These are phyloP conservation scores for Pardalotus punctatus DNA, from an alignment of 2,113 vertebrate genomes.

Conservation along the genomic window DNA sequence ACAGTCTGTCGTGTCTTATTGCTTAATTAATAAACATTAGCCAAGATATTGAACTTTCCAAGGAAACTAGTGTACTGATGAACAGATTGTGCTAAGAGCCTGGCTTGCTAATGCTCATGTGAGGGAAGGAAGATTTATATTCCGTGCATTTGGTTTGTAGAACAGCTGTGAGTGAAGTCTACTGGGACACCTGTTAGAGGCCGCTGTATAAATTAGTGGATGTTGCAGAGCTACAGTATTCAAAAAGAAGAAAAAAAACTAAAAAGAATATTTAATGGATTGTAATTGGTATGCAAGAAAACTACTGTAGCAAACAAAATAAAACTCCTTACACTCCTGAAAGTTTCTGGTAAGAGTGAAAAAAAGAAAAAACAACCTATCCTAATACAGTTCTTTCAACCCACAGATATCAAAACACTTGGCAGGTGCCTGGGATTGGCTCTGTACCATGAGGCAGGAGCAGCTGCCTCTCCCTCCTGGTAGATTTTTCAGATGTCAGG, in stretches of 20 bases:
- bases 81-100: conserved; percentile 35
- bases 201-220: conserved; percentile 39
- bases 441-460: not conserved
- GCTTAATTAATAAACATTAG: conserved; percentile 72
- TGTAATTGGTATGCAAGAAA: conserved; percentile 34
- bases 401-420: not conserved
- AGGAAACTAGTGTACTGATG: conserved; percentile 35
- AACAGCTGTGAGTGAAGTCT: conserved; percentile 54
- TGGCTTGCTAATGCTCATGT: conserved; percentile 10
- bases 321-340: not conserved
- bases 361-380: not conserved
- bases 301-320: conserved; percentile 10
- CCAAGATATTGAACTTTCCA: conserved; percentile 54
- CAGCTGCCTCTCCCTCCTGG: conserved; percentile 42
- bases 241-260: not conserved
- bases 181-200: conserved; percentile 53
- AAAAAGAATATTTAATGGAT: conserved; percentile 13
- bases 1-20: conserved; percentile 59
- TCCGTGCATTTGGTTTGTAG: conserved; percentile 21
- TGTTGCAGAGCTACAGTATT: not conserved
- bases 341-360: not conserved
- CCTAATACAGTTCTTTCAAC: not conserved
- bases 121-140: conserved; percentile 61
- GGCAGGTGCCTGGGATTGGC: conserved; percentile 11
- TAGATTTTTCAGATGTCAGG: conserved; percentile 45